Evolutionary conservation across 2,888 invertebrate genomes (phyloP).

Genomic region (Athalia rosae): DNA sequence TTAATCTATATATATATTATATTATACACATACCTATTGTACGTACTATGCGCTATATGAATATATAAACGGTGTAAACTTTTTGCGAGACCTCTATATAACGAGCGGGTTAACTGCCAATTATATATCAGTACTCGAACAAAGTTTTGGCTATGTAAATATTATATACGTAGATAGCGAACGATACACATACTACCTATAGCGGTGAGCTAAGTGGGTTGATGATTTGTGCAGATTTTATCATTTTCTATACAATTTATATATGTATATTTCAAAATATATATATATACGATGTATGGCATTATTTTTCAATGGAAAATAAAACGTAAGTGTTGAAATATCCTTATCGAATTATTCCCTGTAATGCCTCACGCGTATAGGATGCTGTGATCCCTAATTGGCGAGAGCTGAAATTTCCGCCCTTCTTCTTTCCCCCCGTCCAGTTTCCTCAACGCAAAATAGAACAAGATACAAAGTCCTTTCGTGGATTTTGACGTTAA

Average conservation of each 20-base stretch:
- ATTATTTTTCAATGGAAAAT: constrained; percentile 72
- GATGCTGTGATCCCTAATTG: not conserved
- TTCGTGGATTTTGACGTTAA: too few species aligned
- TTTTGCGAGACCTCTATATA: constrained; percentile 2
- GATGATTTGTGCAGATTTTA: constrained; percentile 71
- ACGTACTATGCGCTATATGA: constrained; percentile 9
- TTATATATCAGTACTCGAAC: not conserved
- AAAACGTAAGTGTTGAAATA: constrained; percentile 70
- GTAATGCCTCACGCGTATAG: not conserved
- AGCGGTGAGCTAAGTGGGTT: constrained; percentile 69
- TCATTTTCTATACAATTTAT: constrained; percentile 65
- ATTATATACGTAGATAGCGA: constrained; percentile 32
- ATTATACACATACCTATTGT: not conserved
- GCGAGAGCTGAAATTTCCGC: not conserved
- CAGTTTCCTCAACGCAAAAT: too few species aligned
- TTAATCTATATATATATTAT: constrained; percentile 6
- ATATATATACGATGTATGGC: constrained; percentile 63
- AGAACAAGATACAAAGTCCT: too few species aligned
- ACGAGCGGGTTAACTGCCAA: not conserved
- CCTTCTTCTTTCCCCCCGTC: too few species aligned
- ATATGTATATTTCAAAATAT: constrained; percentile 57
- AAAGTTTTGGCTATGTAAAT: constrained; percentile 34
- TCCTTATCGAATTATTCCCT: too few species aligned
- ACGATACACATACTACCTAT: constrained; percentile 54
- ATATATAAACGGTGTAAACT: constrained; percentile 4